phyloP scores from a whole-genome alignment of 2,797 vertebrate genomes.

The Babyrousa celebensis region DNA sequence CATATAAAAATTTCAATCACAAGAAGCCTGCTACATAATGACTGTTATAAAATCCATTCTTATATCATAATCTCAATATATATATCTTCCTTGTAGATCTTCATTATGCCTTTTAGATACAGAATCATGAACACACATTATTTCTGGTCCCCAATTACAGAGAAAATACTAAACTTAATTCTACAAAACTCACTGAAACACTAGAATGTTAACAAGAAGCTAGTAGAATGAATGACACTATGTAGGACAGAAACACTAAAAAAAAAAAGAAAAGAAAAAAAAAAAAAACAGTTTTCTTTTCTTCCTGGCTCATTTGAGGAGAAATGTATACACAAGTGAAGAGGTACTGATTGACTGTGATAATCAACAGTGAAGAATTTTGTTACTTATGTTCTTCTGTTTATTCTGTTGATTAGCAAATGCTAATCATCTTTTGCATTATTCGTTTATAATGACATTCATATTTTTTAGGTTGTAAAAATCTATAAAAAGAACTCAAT shows the following conservation, averaged over 20 bases:
- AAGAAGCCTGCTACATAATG: background rate
- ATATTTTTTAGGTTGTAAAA: conserved; percentile 35
- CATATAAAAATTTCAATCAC: background rate
- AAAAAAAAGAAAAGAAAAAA: background rate
- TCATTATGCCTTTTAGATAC: background rate
- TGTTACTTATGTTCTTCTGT: conserved; percentile 25
- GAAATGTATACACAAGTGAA: conserved; percentile 50
- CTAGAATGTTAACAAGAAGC: background rate
- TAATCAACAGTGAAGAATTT: conserved; percentile 51
- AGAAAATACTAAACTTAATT: conserved; percentile 2
- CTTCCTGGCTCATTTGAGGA: conserved; percentile 9
- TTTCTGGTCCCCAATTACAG: background rate
- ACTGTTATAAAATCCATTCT: background rate
- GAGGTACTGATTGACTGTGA: conserved; percentile 16
- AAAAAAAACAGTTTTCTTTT: background rate
- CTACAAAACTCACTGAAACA: background rate
- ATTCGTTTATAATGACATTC: conserved; percentile 49
- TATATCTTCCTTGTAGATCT: background rate
- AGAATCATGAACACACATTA: background rate
- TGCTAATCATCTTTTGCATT: conserved; percentile 56
- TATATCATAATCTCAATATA: background rate
- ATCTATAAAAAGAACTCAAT: conserved; percentile 27
- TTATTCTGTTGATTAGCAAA: conserved; percentile 53
- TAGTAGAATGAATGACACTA: conserved; percentile 13
- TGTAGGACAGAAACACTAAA: background rate